A percentile compares a stretch with the other conserved stretches of the same genome.
phyloP scores from a whole-genome alignment of 2,888 invertebrate genomes.

The Chalcis sispes region DNA sequence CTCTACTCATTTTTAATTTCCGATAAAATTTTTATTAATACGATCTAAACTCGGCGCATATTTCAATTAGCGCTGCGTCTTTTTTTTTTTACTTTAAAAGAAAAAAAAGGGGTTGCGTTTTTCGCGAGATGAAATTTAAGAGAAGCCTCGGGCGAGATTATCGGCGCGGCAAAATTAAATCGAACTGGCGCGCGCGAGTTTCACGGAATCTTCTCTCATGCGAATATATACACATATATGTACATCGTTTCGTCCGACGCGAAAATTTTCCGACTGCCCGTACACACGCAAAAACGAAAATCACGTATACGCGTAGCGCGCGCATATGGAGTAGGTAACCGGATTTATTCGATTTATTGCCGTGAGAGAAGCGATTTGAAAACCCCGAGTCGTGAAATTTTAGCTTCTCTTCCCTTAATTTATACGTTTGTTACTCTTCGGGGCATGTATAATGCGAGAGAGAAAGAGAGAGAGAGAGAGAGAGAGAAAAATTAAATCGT shows the following conservation, averaged over 20 bases:
- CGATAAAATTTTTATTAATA: neutral
- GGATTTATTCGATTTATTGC: slow-evolving; percentile 20
- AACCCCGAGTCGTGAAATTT: neutral
- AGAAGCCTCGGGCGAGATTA: no score
- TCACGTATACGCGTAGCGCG: neutral
- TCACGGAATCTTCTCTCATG: neutral
- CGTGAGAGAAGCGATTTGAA: neutral
- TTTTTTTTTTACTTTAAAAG: neutral
- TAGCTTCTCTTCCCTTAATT: slow-evolving; percentile 20
- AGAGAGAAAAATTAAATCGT: slow-evolving; percentile 16
- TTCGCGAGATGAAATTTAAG: no score
- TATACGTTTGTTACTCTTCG: neutral
- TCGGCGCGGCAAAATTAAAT: no score
- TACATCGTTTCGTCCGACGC: slow-evolving; percentile 10
- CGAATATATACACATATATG: neutral
- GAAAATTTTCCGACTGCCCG: neutral
- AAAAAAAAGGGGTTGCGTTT: no score
- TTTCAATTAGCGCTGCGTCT: neutral
- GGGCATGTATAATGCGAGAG: no score
- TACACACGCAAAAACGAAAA: neutral
- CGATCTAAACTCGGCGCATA: no score
- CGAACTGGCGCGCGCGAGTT: no score
- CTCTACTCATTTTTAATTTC: no score
- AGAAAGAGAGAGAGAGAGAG: neutral
- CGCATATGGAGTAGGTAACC: neutral